These are phyloP conservation scores for Apocheima hispidaria DNA, from an alignment of 2,888 invertebrate species.

Conservation along the genomic window DNA sequence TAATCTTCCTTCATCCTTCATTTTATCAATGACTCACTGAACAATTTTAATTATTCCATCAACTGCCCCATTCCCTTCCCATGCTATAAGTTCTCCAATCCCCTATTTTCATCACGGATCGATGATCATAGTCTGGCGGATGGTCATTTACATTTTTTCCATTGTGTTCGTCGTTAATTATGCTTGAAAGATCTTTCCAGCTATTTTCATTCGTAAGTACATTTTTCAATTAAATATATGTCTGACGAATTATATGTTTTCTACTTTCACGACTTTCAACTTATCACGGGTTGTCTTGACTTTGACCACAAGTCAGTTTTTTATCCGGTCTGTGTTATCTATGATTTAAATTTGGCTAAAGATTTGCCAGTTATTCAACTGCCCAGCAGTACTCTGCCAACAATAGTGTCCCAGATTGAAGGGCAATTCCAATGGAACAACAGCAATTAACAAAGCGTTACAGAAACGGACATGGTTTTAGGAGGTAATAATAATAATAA, in stretches of 20 bases:
- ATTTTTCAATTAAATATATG: constrained; percentile 30
- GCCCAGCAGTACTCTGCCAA: background rate
- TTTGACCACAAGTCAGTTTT: background rate
- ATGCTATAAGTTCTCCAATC: background rate
- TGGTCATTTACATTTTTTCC: constrained; percentile 58
- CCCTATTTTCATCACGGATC: constrained; percentile 43
- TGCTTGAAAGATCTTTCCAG: constrained; percentile 54
- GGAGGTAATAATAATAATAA: no score
- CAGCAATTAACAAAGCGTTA: no score
- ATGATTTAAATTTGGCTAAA: background rate
- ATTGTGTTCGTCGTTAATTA: constrained; percentile 55
- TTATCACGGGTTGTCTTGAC: background rate
- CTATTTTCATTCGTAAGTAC: constrained; percentile 46
- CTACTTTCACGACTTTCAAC: background rate
- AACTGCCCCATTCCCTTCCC: constrained; percentile 5
- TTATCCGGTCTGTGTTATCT: no score
- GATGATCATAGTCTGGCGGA: constrained; percentile 52
- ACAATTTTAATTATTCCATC: background rate
- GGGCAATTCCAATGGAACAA: no score
- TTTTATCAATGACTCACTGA: background rate
- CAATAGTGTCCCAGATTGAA: no score
- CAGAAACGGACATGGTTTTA: no score
- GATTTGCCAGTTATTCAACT: background rate
- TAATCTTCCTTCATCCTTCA: no score
- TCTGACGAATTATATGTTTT: constrained; percentile 15